Evolutionary conservation across 2,888 invertebrate species (phyloP), one percentile per base, ranked within the genome.

Genomic region (Brachylomia viminalis): DNA sequence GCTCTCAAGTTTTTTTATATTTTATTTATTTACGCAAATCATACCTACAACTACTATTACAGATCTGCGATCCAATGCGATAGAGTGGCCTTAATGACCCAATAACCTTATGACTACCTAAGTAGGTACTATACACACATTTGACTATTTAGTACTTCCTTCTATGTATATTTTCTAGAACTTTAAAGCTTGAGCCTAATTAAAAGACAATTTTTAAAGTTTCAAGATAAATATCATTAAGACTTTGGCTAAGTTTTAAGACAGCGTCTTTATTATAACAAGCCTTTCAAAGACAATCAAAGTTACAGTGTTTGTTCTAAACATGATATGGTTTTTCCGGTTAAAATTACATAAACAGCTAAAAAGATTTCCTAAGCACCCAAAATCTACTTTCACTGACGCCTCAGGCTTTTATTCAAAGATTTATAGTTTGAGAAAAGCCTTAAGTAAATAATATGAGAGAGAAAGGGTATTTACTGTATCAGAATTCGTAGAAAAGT

Each of bases 401-500:
- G n/a, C 27, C 27, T 68, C 17, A 42, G 42, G 47, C 11, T 64
- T 67, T 71, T 54, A 77, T 82, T 82, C 65, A 65, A 72, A 65
- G 47, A 82, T 65, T 77, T 72, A 68, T 77, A 82, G 80, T 80
- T 77, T 56, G 72, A 56, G 64, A 38, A 76, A 67, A 72, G 64
- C 71, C 77, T 67, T 15, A 38, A 54, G 77, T 58, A 82, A 67
- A 82, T 71, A 79, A 67, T 20, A 49, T 15, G 27, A 49, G 47
- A 45, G 27, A 64, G 15, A 15, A 59, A n/a, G 2, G 4, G 7
- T 80, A 81, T 77, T 82, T 69, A 66, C 56, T 69, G 42, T 49
- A 13, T 54, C 33, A 10, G 27, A 65, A 75, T 72, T 72, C 67
- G 59, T 42, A 71, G 52, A 66, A 79, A 73, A 72, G 61, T 75